These are phyloP conservation scores for Sebastes steindachneri DNA, from an alignment of 2,797 vertebrate species.

Conservation along the genomic window DNA sequence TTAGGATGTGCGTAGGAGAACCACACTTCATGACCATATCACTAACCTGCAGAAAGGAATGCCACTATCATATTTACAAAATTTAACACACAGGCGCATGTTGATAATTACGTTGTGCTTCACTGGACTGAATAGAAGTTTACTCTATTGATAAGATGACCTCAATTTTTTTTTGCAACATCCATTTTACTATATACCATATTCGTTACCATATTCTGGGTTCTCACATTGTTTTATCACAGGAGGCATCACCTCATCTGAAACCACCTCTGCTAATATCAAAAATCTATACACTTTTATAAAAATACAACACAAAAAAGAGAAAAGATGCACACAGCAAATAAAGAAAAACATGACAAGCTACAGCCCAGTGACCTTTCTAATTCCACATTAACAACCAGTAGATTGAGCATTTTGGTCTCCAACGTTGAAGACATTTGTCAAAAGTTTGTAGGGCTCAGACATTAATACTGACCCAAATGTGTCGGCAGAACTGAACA, in stretches of 20 bases:
- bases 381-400: background rate
- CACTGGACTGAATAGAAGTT: constrained; percentile 6
- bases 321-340: background rate
- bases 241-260: background rate
- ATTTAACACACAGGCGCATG: background rate
- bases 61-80: constrained; percentile 36
- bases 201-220: background rate
- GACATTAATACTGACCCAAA: too few relatives aligned
- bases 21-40: constrained; percentile 28
- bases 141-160: background rate
- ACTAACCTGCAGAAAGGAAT: constrained; percentile 45
- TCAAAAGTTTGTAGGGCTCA: too few relatives aligned
- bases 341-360: background rate
- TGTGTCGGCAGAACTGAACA: too few relatives aligned
- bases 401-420: background rate
- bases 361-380: background rate
- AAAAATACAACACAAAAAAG: background rate
- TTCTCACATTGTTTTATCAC: background rate
- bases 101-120: constrained; percentile 10
- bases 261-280: background rate
- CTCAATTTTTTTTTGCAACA: background rate
- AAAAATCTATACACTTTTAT: background rate
- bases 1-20: constrained; percentile 67
- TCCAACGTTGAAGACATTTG: too few relatives aligned
- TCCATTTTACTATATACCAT: too few relatives aligned